phyloP scores from a whole-genome alignment of 2,797 vertebrate species.

The Pangasius mekongensis region DNA sequence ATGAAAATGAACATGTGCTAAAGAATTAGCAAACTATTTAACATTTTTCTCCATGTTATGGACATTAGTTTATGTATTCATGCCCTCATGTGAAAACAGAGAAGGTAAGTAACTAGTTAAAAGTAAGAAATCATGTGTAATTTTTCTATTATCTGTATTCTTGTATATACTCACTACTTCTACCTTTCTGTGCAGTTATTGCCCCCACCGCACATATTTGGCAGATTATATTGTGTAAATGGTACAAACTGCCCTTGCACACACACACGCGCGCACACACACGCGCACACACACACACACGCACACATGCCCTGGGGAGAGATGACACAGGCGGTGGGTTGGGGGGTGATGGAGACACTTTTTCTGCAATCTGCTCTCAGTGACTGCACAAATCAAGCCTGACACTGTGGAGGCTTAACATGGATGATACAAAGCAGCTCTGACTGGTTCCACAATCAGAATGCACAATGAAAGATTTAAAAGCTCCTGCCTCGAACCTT shows the following conservation, averaged over 20 bases:
- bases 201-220: constrained; percentile 32
- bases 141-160: background rate
- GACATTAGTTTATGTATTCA: constrained; percentile 38
- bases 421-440: constrained; percentile 54
- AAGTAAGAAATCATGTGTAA: background rate
- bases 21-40: constrained; percentile 22
- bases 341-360: constrained; percentile 53
- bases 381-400: constrained; percentile 67
- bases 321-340: constrained; percentile 52
- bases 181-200: constrained; percentile 14
- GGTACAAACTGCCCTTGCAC: constrained; percentile 23
- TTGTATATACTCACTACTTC: background rate
- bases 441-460: constrained; percentile 49
- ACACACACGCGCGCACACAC: constrained; percentile 2
- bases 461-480: constrained; percentile 57
- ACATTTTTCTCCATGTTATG: background rate
- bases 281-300: background rate
- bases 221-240: constrained; percentile 36
- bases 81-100: background rate
- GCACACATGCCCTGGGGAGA: constrained; percentile 44
- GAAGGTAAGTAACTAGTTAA: background rate
- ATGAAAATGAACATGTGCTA: background rate
- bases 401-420: constrained; percentile 66
- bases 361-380: constrained; percentile 53
- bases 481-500: constrained; percentile 55